Evolutionary conservation across 2,113 vertebrate species (phyloP).

Genomic region (Scomber colias): DNA sequence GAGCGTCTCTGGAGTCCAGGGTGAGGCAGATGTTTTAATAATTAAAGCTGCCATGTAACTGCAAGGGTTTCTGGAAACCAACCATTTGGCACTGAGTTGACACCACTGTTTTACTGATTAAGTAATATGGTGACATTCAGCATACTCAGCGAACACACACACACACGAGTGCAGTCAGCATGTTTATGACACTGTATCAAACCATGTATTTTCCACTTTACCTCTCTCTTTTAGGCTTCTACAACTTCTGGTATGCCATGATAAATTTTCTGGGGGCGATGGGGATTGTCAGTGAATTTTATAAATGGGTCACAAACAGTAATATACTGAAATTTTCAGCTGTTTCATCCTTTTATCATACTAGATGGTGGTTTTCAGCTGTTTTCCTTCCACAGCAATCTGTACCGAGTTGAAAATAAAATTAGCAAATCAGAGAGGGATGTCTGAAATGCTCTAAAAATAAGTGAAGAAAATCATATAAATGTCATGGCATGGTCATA

Average conservation of each 20-base stretch:
- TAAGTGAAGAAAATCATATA: constrained; percentile 2
- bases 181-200: constrained; percentile 3
- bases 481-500: constrained; percentile 1
- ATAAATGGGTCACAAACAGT: constrained; percentile 26
- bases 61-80: neutral
- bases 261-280: constrained; percentile 16
- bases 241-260: constrained; percentile 8
- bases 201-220: constrained; percentile 31
- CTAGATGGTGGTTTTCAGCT: constrained; percentile 8
- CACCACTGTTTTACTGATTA: neutral
- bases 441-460: neutral
- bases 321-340: neutral
- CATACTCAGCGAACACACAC: neutral
- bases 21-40: constrained; percentile 15
- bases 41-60: constrained; percentile 18
- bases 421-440: neutral
- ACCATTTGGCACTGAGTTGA: constrained; percentile 1
- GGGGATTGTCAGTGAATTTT: constrained; percentile 8
- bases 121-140: neutral
- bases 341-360: constrained; percentile 14
- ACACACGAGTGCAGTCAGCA: constrained; percentile 4
- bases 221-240: constrained; percentile 10
- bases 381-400: neutral
- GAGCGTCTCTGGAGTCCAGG: neutral
- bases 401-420: constrained; percentile 14